A percentile compares a stretch with the other conserved stretches of the same genome.
phyloP scores from a whole-genome alignment of 2,888 invertebrate species.

The Pasiphila rectangulata region DNA sequence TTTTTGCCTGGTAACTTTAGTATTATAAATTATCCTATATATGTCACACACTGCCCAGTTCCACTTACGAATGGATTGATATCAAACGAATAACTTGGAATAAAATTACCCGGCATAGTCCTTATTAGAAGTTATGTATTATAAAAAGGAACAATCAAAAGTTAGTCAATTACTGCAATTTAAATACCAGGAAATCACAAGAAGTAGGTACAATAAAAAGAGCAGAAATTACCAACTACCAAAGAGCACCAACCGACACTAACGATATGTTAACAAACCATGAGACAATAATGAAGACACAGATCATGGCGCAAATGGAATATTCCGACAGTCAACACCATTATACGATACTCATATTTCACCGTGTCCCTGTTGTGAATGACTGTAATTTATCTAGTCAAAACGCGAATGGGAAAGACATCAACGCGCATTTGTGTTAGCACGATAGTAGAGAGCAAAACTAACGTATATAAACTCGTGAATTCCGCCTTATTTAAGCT shows the following conservation, averaged over 20 bases:
- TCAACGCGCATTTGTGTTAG: conserved; percentile 8
- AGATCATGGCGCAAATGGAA: conserved; percentile 31
- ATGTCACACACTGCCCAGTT: no score
- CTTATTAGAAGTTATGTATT: no score
- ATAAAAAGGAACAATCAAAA: no score
- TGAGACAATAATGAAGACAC: conserved; percentile 30
- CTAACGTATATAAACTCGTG: no score
- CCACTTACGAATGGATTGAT: no score
- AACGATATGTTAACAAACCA: conserved; percentile 48
- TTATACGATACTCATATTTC: conserved; percentile 27
- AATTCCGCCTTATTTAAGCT: no score
- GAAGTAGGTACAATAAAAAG: conserved; percentile 9
- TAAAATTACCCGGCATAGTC: no score
- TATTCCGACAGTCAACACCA: conserved; percentile 36
- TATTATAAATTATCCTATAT: no score
- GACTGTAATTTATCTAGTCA: conserved; percentile 22
- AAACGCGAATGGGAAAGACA: conserved; percentile 5
- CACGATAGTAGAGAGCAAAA: not conserved
- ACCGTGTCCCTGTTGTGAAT: conserved; percentile 13
- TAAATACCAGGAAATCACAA: conserved; percentile 4
- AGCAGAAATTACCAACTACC: conserved; percentile 4
- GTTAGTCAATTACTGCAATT: no score
- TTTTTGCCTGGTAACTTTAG: no score
- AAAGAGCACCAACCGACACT: conserved; percentile 24
- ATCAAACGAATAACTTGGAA: no score